Percentiles rank a stretch among this genome's conserved stretches.
These are phyloP conservation scores for Drosophila aldrichi DNA, from an alignment of 2,888 invertebrate genomes.

Conservation along the genomic window DNA sequence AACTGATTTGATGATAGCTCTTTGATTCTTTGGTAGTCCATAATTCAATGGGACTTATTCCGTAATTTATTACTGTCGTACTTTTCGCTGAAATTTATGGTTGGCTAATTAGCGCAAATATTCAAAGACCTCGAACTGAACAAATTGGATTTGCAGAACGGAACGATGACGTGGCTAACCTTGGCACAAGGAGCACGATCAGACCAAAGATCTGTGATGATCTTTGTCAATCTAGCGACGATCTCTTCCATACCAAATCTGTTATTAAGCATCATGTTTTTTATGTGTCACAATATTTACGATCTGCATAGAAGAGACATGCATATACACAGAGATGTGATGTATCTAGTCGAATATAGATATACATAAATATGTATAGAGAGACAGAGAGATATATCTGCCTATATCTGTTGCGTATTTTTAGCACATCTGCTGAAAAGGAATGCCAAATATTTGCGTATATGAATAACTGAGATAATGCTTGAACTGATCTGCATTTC, in stretches of 20 bases:
- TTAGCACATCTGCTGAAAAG: conserved; percentile 55
- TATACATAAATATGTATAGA: background rate
- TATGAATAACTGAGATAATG: conserved; percentile 11
- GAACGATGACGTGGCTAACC: conserved; percentile 49
- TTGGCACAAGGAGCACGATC: conserved; percentile 33
- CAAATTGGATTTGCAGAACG: conserved; percentile 30
- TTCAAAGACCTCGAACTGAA: conserved; percentile 25
- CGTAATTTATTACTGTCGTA: conserved; percentile 67
- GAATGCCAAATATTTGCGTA: conserved; percentile 39
- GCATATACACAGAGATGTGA: conserved; percentile 18
- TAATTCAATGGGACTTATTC: conserved; percentile 28
- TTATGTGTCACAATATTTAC: conserved; percentile 66
- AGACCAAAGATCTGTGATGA: conserved; percentile 1
- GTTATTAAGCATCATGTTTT: conserved; percentile 51
- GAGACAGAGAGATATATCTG: background rate
- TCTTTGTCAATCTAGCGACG: conserved; percentile 33
- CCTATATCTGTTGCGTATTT: conserved; percentile 39
- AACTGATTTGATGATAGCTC: background rate
- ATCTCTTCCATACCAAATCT: conserved; percentile 19
- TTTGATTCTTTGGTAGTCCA: background rate
- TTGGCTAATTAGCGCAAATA: conserved; percentile 50
- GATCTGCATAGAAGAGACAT: conserved; percentile 47
- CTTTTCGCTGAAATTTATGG: conserved; percentile 63
- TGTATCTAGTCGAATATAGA: background rate
- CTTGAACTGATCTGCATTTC: background rate